A percentile compares a stretch with the other conserved stretches of the same genome.
phyloP scores from a whole-genome alignment of 2,113 vertebrate genomes.

The Eudyptes chrysolophus region DNA sequence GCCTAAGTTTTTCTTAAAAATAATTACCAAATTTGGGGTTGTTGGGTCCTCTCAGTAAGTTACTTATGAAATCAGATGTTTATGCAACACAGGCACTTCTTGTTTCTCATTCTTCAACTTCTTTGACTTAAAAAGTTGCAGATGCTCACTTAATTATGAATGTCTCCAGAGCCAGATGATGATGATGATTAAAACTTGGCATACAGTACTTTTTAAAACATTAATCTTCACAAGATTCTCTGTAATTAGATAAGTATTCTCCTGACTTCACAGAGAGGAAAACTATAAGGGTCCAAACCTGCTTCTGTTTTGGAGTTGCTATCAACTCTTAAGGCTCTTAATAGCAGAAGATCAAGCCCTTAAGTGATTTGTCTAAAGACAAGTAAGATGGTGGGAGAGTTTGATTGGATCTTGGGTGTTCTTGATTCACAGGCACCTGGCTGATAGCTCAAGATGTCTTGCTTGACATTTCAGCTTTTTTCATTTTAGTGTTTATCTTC shows the following conservation, averaged over 20 bases:
- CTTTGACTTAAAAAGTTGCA: conserved; percentile 8
- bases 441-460: conserved; percentile 43
- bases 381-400: background rate
- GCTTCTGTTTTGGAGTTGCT: conserved; percentile 17
- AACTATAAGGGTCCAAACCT: background rate
- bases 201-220: conserved; percentile 19
- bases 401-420: conserved; percentile 27
- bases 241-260: conserved; percentile 50
- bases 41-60: background rate
- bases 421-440: conserved; percentile 19
- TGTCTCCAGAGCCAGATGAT: conserved; percentile 31
- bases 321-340: conserved; percentile 3
- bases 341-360: conserved; percentile 17
- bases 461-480: conserved; percentile 58
- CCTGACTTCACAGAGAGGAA: background rate
- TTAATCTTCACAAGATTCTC: conserved; percentile 47
- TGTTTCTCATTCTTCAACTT: background rate
- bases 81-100: background rate
- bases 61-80: conserved; percentile 9
- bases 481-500: background rate
- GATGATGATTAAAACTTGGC: conserved; percentile 48
- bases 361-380: conserved; percentile 30
- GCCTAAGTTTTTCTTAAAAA: background rate
- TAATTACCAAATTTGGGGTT: background rate
- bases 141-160: conserved; percentile 31